Base-by-base conservation (phyloP, 2,797 vertebrate species). In the Darevskia mixta region DNA sequence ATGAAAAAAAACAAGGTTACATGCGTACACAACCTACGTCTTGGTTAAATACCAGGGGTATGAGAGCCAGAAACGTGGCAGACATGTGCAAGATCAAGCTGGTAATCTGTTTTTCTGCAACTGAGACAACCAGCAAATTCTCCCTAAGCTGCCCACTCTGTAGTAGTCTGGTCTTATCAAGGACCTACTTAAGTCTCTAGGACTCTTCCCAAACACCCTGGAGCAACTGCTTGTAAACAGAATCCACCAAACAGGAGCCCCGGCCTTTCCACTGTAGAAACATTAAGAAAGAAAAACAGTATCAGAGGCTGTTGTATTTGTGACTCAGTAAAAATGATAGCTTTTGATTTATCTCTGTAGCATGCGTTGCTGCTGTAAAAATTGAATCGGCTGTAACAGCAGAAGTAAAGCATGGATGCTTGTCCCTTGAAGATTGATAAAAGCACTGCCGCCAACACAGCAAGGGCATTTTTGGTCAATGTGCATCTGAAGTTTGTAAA, bases 331-430 rank as follows among this genome's bases (percentile, higher is more conserved):
- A 38, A 94, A 95, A 95, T 91, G 93, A 92, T 90, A 82, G 1
- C 83, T 89, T 91, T 66, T 96, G 96, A 96, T 97, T 96, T 95
- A 97, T 94, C 79, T 92, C 92, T 84, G 82, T 89, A 13, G 78
- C 94, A 94, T 91, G 75, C 82, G 92, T 95, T 90, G 91, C 87
- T 90, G 91, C 90, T 94, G 95, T 92, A 92, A 94, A 93, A 66
- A 96, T 84, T 95, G 95, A 95, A 96, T 93, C 91, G 95, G 95
- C 92, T 95, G 93, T 95, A 96, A 97, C 94, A 95, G 95, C 92
- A 94, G 93, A 93, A 92, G 95, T 95, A 95, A 96, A 96, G 96
- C 94, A 95, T 94, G 94, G 95, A 94, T 95, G 89, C 94, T 95
- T 95, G 95, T 95, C 90, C 92, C 89, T 91, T 89, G 94, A 86